A percentile compares a stretch with the other conserved stretches of the same genome.
phyloP scores from a whole-genome alignment of 1,140 invertebrate genomes.

The Diorhabda carinulata region DNA sequence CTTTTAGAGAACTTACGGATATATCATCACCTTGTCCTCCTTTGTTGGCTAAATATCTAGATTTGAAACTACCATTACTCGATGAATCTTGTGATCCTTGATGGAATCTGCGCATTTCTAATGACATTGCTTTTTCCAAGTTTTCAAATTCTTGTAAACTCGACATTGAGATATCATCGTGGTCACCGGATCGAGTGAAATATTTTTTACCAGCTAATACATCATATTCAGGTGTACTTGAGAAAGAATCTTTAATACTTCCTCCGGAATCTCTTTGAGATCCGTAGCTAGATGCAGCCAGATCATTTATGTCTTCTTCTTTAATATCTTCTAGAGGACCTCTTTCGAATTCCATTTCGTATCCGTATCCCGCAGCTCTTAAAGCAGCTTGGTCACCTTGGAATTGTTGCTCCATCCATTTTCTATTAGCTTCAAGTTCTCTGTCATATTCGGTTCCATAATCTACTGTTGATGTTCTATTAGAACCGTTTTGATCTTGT shows the following conservation, averaged over 20 bases:
- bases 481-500: slow-evolving; percentile 48
- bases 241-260: slow-evolving; percentile 71
- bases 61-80: slow-evolving; percentile 70
- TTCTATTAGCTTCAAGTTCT: slow-evolving; percentile 71
- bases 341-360: slow-evolving; percentile 66
- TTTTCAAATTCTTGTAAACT: slow-evolving; percentile 93
- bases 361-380: slow-evolving; percentile 61
- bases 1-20: slow-evolving; percentile 87
- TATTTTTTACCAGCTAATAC: slow-evolving; percentile 72
- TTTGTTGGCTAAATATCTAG: slow-evolving; percentile 58
- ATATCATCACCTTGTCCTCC: slow-evolving; percentile 81
- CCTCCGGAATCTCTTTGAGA: slow-evolving; percentile 77
- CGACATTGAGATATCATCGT: slow-evolving; percentile 86
- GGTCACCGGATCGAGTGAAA: slow-evolving; percentile 73
- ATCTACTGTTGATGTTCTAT: slow-evolving; percentile 51
- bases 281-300: slow-evolving; percentile 72
- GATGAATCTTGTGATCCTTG: slow-evolving; percentile 70
- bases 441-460: slow-evolving; percentile 49
- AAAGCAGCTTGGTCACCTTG: slow-evolving; percentile 62
- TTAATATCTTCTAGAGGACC: slow-evolving; percentile 87
- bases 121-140: slow-evolving; percentile 73
- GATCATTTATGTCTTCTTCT: slow-evolving; percentile 81
- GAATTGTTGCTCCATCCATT: slow-evolving; percentile 87
- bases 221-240: slow-evolving; percentile 83
- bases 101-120: slow-evolving; percentile 59